A percentile compares a stretch with the other conserved stretches of the same genome.
Evolutionary conservation across 1,140 invertebrate species (phyloP).

Genomic region (Magallana angulata): DNA sequence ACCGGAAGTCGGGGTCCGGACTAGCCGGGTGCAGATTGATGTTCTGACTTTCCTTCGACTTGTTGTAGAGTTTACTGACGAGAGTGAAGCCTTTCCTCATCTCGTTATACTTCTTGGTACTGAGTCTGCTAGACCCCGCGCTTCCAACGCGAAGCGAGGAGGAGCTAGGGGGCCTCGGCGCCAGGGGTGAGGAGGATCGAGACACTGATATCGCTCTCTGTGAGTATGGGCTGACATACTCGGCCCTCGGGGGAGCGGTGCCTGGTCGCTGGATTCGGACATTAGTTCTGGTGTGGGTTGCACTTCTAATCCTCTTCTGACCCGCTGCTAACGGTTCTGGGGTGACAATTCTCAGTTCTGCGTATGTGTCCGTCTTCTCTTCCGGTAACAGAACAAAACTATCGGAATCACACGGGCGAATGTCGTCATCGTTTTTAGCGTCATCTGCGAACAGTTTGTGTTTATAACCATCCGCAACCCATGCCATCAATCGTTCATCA

Average conservation of each 20-base stretch:
- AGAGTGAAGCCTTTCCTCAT: conserved; percentile 62
- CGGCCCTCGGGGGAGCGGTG: conserved; percentile 47
- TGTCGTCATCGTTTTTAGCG: conserved; percentile 48
- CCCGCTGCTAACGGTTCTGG: conserved; percentile 36
- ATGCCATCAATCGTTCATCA: conserved; percentile 43
- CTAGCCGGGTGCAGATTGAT: conserved; percentile 63
- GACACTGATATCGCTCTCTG: conserved; percentile 47
- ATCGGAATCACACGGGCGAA: conserved; percentile 57
- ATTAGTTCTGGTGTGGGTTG: conserved; percentile 38
- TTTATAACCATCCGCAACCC: conserved; percentile 63
- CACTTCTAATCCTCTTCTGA: conserved; percentile 30
- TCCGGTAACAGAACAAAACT: conserved; percentile 56
- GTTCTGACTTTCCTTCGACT: conserved; percentile 47
- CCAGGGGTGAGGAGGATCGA: conserved; percentile 48
- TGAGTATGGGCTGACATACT: conserved; percentile 14
- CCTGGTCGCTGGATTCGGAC: conserved; percentile 29
- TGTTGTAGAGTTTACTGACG: conserved; percentile 67
- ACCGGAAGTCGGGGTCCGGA: conserved; percentile 63
- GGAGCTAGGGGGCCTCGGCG: conserved; percentile 43
- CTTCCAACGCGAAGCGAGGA: conserved; percentile 56
- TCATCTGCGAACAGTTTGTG: conserved; percentile 59
- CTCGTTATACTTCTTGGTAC: conserved; percentile 50
- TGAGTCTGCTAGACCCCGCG: conserved; percentile 55
- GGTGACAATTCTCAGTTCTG: conserved; percentile 53
- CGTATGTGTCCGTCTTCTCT: conserved; percentile 57